phyloP scores from a whole-genome alignment of 2,113 vertebrate genomes.

The Hemicordylus capensis region DNA sequence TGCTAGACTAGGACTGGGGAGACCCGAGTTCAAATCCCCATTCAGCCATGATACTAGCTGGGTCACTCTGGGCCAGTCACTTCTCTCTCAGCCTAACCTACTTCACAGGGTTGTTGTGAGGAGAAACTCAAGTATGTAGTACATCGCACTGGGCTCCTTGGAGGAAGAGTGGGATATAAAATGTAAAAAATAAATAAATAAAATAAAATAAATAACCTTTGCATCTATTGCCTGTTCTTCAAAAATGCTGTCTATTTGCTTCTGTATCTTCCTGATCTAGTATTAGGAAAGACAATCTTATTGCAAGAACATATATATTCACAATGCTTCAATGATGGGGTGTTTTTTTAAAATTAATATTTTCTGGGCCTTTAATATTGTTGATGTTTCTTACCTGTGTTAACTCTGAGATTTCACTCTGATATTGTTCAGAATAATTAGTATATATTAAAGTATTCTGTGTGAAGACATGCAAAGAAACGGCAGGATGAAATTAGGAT shows the following conservation, averaged over 20 bases:
- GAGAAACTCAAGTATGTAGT: too few relatives aligned
- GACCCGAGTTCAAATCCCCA: too few relatives aligned
- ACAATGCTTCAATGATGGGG: constrained; percentile 10
- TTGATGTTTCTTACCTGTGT: constrained; percentile 40
- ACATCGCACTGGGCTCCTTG: too few relatives aligned
- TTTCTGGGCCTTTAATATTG: constrained; percentile 46
- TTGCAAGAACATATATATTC: constrained; percentile 42
- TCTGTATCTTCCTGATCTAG: constrained; percentile 40
- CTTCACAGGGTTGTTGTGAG: too few relatives aligned
- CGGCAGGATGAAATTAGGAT: not conserved
- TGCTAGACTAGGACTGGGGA: too few relatives aligned
- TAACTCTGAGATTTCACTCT: constrained; percentile 31
- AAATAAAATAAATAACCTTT: not conserved
- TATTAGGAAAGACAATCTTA: constrained; percentile 49
- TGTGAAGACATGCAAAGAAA: not conserved
- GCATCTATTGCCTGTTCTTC: constrained; percentile 30
- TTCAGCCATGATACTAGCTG: too few relatives aligned
- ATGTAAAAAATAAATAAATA: too few relatives aligned
- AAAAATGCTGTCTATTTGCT: constrained; percentile 28
- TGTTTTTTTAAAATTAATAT: constrained; percentile 39
- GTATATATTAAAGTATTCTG: not conserved
- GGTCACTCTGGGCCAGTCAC: too few relatives aligned
- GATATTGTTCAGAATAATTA: constrained; percentile 54
- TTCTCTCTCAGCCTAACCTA: too few relatives aligned
- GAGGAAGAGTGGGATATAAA: too few relatives aligned